Base-by-base conservation (phyloP, 2,888 invertebrate genomes). In the Megamerina dolium region DNA sequence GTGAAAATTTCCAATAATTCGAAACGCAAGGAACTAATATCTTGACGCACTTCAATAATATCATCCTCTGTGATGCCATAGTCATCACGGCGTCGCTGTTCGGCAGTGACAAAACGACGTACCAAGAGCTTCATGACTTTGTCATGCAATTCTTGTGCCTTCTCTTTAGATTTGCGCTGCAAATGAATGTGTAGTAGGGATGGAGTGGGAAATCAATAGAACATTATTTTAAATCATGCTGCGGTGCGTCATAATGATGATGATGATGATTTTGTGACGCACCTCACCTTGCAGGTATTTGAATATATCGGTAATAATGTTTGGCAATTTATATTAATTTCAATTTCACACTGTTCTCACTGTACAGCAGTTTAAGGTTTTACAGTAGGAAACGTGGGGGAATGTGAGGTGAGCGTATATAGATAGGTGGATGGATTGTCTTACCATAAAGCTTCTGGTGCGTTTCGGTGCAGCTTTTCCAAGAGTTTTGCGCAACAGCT, bases 21-120 rank as follows among this genome's bases (percentile, higher is more conserved):
- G 68, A 86, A 96, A 50, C 93, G 78, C 53, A 96, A 78, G 4
- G 92, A 87, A n/a, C 92, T 93, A 50, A 96, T 93, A 66, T 96
- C 96, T 64, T 96, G 95, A 57, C 96, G 81, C 60, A 96, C 91
- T 75, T 97, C 97, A 81, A 94, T 94, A 51, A 97, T 89, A 70
- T 97, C 96, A 71, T 97, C 97, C 66, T 96, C 96, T 0, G 91
- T 93, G 18, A 96, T 88, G 8, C 91, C 90, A 48, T 84, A 87
- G 41, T 92, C 90, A 65, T 95, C 93, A 37, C 90, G 79, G 52
- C 88, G 90, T 33, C 87, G 74, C 68, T 91, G 91, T 66, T 90
- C 90, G 0, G 87, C 83, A 0, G 88, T 91, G 13, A 96, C 85
- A 74, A 93, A 96, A 27, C 96, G 80, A 41, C 92, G 81, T 18